Evolutionary conservation across 1,140 invertebrate species (phyloP).

Genomic region (Drosophila littoralis): DNA sequence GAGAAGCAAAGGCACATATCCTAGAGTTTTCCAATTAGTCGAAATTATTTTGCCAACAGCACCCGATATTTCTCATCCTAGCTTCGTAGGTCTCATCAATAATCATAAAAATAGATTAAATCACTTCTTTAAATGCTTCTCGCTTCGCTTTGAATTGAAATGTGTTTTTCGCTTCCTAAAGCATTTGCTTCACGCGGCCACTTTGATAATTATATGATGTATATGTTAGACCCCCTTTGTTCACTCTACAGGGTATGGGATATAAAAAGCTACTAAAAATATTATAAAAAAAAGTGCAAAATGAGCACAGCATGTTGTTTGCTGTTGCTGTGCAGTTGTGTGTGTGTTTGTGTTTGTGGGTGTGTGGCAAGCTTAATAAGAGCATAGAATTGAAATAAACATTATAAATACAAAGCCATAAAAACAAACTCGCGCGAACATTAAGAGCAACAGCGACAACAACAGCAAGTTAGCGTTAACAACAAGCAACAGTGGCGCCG

Average conservation of each 20-base stretch:
- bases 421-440: constrained; percentile 58
- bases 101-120: too few species aligned
- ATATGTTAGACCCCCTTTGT: not conserved
- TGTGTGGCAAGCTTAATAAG: constrained; percentile 61
- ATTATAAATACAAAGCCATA: constrained; percentile 80
- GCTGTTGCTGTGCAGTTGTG: not conserved
- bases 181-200: too few species aligned
- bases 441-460: constrained; percentile 27
- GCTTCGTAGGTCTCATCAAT: too few species aligned
- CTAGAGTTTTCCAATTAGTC: not conserved
- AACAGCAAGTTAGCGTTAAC: constrained; percentile 12
- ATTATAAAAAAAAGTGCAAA: constrained; percentile 14
- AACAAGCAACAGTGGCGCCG: constrained; percentile 23
- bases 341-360: constrained; percentile 20
- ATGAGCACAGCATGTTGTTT: constrained; percentile 32
- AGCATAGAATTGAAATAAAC: constrained; percentile 76
- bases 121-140: not conserved
- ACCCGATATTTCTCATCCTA: too few species aligned
- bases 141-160: too few species aligned
- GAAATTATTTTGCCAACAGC: too few species aligned
- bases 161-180: too few species aligned
- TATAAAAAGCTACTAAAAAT: constrained; percentile 14
- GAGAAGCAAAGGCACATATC: not conserved
- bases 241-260: not conserved
- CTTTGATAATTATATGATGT: too few species aligned